phyloP scores from a whole-genome alignment of 1,140 invertebrate genomes.

The Zaprionus africanus region DNA sequence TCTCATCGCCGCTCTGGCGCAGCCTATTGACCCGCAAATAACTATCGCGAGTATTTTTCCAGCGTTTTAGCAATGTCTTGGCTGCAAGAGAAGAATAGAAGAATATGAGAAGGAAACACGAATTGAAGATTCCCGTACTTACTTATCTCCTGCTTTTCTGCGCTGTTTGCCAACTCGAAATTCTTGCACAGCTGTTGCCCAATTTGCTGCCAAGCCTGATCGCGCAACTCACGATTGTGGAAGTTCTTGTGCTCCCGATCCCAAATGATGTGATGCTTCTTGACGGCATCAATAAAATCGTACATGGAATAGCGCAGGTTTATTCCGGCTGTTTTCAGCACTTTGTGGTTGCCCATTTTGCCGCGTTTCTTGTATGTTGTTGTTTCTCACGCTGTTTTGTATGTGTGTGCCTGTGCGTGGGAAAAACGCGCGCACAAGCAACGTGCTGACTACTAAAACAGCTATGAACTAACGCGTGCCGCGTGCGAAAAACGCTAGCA shows the following conservation, averaged over 20 bases:
- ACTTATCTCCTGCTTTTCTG: slow-evolving; percentile 69
- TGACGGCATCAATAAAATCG: slow-evolving; percentile 72
- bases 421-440: slow-evolving; percentile 41
- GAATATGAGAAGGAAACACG: background rate
- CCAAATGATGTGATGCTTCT: slow-evolving; percentile 63
- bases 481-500: slow-evolving; percentile 43
- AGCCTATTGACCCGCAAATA: slow-evolving; percentile 62
- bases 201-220: slow-evolving; percentile 68
- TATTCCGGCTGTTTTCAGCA: slow-evolving; percentile 57
- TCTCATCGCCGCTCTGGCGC: slow-evolving; percentile 59
- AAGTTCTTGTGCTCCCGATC: slow-evolving; percentile 65
- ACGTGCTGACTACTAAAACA: slow-evolving; percentile 52
- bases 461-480: slow-evolving; percentile 35
- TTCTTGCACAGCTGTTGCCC: slow-evolving; percentile 63
- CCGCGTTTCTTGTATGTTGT: background rate
- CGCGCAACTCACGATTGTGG: slow-evolving; percentile 65
- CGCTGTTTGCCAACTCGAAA: slow-evolving; percentile 46
- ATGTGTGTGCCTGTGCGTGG: background rate
- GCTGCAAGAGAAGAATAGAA: slow-evolving; percentile 24
- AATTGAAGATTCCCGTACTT: background rate
- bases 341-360: slow-evolving; percentile 70
- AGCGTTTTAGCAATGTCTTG: slow-evolving; percentile 65
- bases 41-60: slow-evolving; percentile 73
- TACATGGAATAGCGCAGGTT: slow-evolving; percentile 74
- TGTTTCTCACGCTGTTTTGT: slow-evolving; percentile 6